Conservation (phyloP, 1,140 invertebrate genomes). For the Pomacea maculata region DNA sequence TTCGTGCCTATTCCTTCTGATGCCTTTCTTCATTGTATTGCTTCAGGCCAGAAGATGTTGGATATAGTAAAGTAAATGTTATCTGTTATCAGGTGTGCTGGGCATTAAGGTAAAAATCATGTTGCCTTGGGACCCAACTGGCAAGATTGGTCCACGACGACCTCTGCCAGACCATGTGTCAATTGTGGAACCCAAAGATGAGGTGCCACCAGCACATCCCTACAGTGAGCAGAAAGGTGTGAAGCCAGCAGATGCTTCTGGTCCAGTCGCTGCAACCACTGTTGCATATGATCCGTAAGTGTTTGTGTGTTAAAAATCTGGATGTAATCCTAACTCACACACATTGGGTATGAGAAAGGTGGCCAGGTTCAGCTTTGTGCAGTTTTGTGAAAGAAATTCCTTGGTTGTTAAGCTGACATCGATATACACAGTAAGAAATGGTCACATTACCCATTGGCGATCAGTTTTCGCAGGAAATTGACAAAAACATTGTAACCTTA, state of each 20-base stretch:
- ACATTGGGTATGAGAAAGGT: neutral
- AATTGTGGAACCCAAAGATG: slow-evolving; percentile 91
- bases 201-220: slow-evolving; percentile 59
- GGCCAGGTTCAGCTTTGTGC: neutral
- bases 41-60: neutral
- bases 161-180: slow-evolving; percentile 96
- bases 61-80: neutral
- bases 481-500: too few species aligned
- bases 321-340: neutral
- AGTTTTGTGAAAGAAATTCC: neutral
- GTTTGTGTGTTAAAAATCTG: too few species aligned
- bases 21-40: neutral
- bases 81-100: slow-evolving; percentile 71
- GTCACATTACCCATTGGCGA: too few species aligned
- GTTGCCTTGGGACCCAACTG: slow-evolving; percentile 96
- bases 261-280: neutral
- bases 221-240: slow-evolving; percentile 65
- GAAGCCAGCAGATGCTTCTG: slow-evolving; percentile 46
- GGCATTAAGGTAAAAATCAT: slow-evolving; percentile 99
- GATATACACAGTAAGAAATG: too few species aligned
- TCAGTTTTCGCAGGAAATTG: too few species aligned
- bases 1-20: neutral
- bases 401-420: neutral
- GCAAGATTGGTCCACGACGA: slow-evolving; percentile 96
- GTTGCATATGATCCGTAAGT: neutral